These are phyloP conservation scores for Chrysogorgia sp. DNA, from an alignment of 92 coral and sea anemone genomes.

Conservation along the genomic window DNA sequence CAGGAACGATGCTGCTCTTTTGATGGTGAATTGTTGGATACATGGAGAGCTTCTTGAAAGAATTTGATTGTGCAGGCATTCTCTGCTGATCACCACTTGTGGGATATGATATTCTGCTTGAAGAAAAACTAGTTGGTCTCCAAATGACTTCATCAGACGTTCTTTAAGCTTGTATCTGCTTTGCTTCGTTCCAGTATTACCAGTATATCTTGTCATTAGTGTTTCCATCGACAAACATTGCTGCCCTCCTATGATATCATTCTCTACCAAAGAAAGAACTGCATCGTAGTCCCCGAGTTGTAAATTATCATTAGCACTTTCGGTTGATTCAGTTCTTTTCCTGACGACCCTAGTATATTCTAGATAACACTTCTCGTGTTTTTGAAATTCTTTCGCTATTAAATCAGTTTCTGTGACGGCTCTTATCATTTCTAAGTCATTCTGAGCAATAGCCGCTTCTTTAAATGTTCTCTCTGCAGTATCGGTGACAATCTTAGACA, in stretches of 20 bases:
- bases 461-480: constrained; percentile 16
- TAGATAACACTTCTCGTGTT: constrained; percentile 23
- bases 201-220: not conserved
- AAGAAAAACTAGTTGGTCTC: constrained; percentile 11
- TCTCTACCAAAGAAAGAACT: not conserved
- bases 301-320: not conserved
- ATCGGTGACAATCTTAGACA: not conserved
- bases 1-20: not conserved
- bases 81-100: constrained; percentile 21
- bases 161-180: constrained; percentile 19
- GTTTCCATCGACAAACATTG: constrained; percentile 23
- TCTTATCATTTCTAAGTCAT: constrained; percentile 9
- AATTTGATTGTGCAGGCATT: constrained; percentile 9
- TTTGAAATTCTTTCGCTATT: constrained; percentile 34
- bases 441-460: constrained; percentile 1
- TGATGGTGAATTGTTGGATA: not conserved
- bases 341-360: constrained; percentile 14
- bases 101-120: constrained; percentile 9
- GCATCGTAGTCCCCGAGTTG: constrained; percentile 3
- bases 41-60: not conserved
- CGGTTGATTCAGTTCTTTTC: constrained; percentile 1
- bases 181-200: constrained; percentile 6
- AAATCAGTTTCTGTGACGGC: constrained; percentile 9
- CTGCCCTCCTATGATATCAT: constrained; percentile 16
- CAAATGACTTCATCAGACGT: constrained; percentile 5